Percentiles rank a stretch among this genome's conserved stretches.
Evolutionary conservation across 2,113 vertebrate genomes (phyloP).

Genomic region (Scomber scombrus): DNA sequence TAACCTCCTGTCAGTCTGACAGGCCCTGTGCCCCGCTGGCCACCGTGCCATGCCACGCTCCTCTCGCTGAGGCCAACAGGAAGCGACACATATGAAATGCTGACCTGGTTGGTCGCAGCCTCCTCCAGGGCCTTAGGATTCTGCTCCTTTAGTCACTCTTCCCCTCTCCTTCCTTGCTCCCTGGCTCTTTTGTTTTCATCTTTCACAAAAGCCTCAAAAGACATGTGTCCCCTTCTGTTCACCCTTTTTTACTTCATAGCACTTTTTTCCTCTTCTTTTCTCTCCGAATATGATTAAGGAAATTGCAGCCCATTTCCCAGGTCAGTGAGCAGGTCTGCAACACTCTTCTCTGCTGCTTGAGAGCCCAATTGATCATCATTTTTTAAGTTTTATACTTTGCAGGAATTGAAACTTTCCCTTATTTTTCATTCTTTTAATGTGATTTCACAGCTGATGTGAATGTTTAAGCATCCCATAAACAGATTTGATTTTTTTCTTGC

Average conservation of each 20-base stretch:
- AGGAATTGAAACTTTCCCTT: conserved; percentile 23
- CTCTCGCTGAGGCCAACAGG: conserved; percentile 73
- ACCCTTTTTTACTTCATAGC: conserved; percentile 22
- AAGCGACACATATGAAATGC: conserved; percentile 83
- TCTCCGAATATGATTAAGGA: conserved; percentile 62
- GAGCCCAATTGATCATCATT: conserved; percentile 38
- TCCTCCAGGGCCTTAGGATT: conserved; percentile 71
- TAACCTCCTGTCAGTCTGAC: conserved; percentile 81
- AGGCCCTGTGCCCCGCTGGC: conserved; percentile 66
- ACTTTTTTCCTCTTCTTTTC: conserved; percentile 26
- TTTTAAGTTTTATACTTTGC: conserved; percentile 24
- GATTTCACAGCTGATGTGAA: conserved; percentile 12
- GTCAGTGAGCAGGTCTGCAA: conserved; percentile 61
- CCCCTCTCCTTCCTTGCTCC: conserved; percentile 19
- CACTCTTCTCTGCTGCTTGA: conserved; percentile 35
- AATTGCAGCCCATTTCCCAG: conserved; percentile 68
- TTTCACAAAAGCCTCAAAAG: conserved; percentile 46
- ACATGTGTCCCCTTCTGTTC: conserved; percentile 35
- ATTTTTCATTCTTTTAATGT: neutral
- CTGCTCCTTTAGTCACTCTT: conserved; percentile 76
- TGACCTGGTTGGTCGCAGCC: conserved; percentile 77
- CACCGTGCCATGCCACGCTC: conserved; percentile 68
- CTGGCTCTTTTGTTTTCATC: conserved; percentile 2
- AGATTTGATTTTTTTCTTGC: neutral
- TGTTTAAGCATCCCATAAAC: neutral